Base-by-base conservation (phyloP, 1,140 invertebrate species). In the Pentalonia nigronervosa region DNA sequence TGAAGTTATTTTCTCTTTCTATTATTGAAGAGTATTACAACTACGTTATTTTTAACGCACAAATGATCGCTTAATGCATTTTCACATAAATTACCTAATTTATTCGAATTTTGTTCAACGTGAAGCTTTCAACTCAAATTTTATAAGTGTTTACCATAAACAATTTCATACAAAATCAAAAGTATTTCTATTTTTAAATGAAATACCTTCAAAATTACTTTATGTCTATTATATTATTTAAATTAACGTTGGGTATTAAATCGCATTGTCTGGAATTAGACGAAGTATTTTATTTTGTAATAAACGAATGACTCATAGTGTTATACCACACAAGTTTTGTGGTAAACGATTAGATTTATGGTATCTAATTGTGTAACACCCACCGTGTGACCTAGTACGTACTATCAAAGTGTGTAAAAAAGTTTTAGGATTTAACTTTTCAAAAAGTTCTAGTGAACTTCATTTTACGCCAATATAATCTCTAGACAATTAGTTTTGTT, bases 381-480 rank as follows among this genome's bases (percentile, higher is more conserved):
- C n/a, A 92, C 34, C 25, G 90, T 92, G 67, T 92, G 90, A 92
- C 90, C 67, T 50, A 92, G 90, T 67, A 83, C 50, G 45, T 11
- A 20, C 76, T 91, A 91, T 48, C n/a, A 81, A 91, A 81, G 67
- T 50, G 81, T 25, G 6, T 41, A 67, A 84, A 92, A 83, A 93
- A 93, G 48, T 93, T 93, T 86, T 50, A 41, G 81, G 48, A 84
- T 93, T 86, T 41, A 86, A 86, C 60, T 83, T 93, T 83, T 41
- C 34, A 50, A 92, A 92, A 83, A 92, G 76, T 81, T 92, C 45
- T 45, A 2, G n/a, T 50, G 21, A 92, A 83, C 67, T 81, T 50
- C 34, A 83, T 92, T 90, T 83, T 41, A 48, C 76, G 90, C 76
- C 67, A 92, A 83, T 56, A 92, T 92, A 83, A 92, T 83, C 90